phyloP scores from a whole-genome alignment of 1,140 invertebrate genomes.

The Pseudoatta argentina region DNA sequence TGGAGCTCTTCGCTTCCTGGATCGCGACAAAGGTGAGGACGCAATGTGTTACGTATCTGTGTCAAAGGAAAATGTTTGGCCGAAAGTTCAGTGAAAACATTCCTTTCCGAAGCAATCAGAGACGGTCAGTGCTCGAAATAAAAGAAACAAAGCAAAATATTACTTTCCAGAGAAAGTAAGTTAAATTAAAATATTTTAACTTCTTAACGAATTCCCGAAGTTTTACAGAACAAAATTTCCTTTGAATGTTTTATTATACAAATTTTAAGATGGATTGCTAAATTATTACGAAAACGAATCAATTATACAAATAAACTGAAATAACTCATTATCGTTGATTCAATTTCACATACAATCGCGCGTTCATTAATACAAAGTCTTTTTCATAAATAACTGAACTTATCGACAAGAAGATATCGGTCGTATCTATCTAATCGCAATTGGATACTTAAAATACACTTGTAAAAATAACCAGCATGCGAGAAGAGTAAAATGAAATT shows the following conservation, averaged over 20 bases:
- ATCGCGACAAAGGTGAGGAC: slow-evolving; percentile 45
- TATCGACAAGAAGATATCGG: background rate
- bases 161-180: background rate
- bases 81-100: slow-evolving; percentile 16
- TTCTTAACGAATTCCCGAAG: background rate
- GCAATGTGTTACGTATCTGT: background rate
- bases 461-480: slow-evolving; percentile 40
- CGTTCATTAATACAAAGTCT: background rate
- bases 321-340: background rate
- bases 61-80: background rate
- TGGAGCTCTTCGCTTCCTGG: slow-evolving; percentile 27
- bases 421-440: background rate
- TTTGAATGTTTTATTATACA: background rate
- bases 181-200: slow-evolving; percentile 22
- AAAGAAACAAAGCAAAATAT: background rate
- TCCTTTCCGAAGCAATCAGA: slow-evolving; percentile 4
- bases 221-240: background rate
- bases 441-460: background rate
- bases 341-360: background rate
- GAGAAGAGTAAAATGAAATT: slow-evolving; percentile 76
- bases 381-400: background rate
- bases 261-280: background rate
- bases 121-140: background rate
- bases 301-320: background rate
- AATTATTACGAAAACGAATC: background rate